Conservation (phyloP, 2,888 invertebrate genomes). For the Melanchra persicariae region DNA sequence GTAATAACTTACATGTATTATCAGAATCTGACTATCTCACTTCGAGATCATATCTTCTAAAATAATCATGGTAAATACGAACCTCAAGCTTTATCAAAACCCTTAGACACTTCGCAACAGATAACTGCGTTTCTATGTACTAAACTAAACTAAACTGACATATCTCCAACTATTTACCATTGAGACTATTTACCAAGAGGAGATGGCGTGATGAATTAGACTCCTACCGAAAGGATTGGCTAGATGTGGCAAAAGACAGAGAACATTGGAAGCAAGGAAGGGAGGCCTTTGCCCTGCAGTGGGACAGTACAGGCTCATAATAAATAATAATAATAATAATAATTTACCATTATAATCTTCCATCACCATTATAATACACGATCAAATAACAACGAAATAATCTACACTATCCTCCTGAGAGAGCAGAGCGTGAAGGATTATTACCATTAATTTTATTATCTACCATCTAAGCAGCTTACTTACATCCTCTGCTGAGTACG, state of each 20-base stretch:
- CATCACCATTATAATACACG: conserved; percentile 1
- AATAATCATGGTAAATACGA: too few species aligned
- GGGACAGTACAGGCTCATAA: too few species aligned
- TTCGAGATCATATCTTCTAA: neutral
- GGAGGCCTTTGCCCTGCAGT: too few species aligned
- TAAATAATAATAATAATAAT: too few species aligned
- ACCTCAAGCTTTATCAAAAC: neutral
- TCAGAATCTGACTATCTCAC: neutral
- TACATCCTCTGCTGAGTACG: conserved; percentile 37
- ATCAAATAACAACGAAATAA: conserved; percentile 37
- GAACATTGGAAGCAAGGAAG: too few species aligned
- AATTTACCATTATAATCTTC: conserved; percentile 16
- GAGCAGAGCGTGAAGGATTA: conserved; percentile 45
- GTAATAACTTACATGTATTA: neutral
- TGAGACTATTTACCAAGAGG: too few species aligned
- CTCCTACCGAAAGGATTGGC: too few species aligned
- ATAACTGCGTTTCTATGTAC: neutral
- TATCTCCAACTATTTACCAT: conserved; percentile 6
- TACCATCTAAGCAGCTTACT: conserved; percentile 56
- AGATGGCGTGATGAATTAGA: too few species aligned
- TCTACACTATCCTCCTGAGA: conserved; percentile 16
- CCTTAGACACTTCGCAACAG: conserved; percentile 1
- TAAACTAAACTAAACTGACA: neutral
- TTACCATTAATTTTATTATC: conserved; percentile 58
- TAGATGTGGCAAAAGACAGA: too few species aligned